Evolutionary conservation across 2,797 vertebrate species (phyloP), one percentile per base, ranked within the genome.

Genomic region (Sebastes glaucus): DNA sequence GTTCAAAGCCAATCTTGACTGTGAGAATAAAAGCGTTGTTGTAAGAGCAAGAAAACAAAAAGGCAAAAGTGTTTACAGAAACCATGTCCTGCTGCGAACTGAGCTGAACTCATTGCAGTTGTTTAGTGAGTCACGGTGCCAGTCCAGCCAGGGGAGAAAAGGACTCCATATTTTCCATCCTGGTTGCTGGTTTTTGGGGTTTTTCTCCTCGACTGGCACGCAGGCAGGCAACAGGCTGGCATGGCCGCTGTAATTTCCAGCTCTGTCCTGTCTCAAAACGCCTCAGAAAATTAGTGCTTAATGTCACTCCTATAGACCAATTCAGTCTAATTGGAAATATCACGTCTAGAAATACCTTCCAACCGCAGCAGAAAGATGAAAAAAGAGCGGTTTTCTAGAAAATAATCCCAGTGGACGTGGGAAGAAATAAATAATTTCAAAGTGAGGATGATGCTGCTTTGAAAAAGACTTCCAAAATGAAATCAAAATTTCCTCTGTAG

Each of bases 51-150:
- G 70, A 71, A 64, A 80, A 88, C 71, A 83, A 87, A 60, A 61
- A 46, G 74, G 42, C 46, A 69, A 74, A 84, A 61, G 80, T 77
- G 83, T 77, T 88, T 80, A 88, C 82, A 76, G 76, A 92, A 90
- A 90, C 89, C 83, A 81, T 61, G 61, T 83, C 88, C 72, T 18
- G 71, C 86, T 82, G 81, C 20, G 69, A 85, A 89, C 86, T 64
- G 75, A 89, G 74, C 75, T 88, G 85, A 91, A 91, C 87, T 81
- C 81, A 69, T 76, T 75, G 81, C 25, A n/a, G 61, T 85, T 86
- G 71, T 79, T 89, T 80, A 80, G 87, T 90, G 93, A 92, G 81
- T 93, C 91, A 91, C 72, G 77, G 78, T 72, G 79, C 89, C 89
- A 86, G 82, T 85, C 81, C 74, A 68, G 66, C 84, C 84, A 77